These are phyloP conservation scores for Acronicta leporina DNA, from an alignment of 2,888 invertebrate species.

Conservation along the genomic window DNA sequence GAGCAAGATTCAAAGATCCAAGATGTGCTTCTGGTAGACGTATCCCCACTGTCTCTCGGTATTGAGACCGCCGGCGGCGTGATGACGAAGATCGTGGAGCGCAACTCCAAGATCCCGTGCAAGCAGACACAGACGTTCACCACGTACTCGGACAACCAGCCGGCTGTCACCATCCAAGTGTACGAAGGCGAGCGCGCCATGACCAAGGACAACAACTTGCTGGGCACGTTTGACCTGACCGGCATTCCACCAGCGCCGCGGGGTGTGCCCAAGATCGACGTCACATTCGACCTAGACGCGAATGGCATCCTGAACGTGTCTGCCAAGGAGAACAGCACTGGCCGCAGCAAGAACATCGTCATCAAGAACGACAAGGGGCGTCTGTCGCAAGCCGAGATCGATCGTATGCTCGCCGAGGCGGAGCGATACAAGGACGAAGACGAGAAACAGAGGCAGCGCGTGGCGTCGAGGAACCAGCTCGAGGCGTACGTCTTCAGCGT, in stretches of 20 bases:
- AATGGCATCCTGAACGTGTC: slow-evolving; percentile 95
- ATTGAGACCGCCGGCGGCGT: slow-evolving; percentile 96
- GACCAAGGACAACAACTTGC: slow-evolving; percentile 94
- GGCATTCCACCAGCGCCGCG: slow-evolving; percentile 93
- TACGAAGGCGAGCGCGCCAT: slow-evolving; percentile 94
- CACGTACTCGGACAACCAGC: slow-evolving; percentile 94
- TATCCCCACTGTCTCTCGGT: slow-evolving; percentile 91
- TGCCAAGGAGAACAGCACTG: slow-evolving; percentile 91
- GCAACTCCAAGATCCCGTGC: slow-evolving; percentile 92
- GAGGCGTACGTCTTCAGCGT: slow-evolving; percentile 92
- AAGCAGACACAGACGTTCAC: slow-evolving; percentile 93
- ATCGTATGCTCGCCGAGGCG: slow-evolving; percentile 93
- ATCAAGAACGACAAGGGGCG: slow-evolving; percentile 95
- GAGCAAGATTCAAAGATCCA: slow-evolving; percentile 93
- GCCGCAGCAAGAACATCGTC: slow-evolving; percentile 92
- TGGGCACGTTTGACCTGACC: slow-evolving; percentile 91
- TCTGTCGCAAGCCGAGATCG: slow-evolving; percentile 94
- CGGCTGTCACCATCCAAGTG: slow-evolving; percentile 92
- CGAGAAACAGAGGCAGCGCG: slow-evolving; percentile 91
- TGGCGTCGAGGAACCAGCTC: slow-evolving; percentile 92
- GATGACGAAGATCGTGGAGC: slow-evolving; percentile 93
- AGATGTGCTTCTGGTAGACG: slow-evolving; percentile 90
- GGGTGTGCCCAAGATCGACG: slow-evolving; percentile 91
- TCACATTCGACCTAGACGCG: slow-evolving; percentile 93
- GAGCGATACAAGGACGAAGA: slow-evolving; percentile 93